Evolutionary conservation across 2,797 vertebrate species (phyloP), one percentile per base, ranked within the genome.

Genomic region (Paramormyrops hopkinsi): DNA sequence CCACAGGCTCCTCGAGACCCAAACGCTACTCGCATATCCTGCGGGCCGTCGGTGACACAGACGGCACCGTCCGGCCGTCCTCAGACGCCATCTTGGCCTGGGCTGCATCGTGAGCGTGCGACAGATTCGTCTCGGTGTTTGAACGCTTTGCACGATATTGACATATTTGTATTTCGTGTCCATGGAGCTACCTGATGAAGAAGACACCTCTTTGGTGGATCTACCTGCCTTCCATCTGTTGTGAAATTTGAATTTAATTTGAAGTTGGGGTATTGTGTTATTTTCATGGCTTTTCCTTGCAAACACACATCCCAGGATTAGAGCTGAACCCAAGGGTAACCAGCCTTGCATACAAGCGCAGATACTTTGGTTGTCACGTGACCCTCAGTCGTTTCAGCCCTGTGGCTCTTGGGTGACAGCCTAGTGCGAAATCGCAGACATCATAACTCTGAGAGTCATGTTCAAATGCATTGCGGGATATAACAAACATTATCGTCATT

Each of bases 111-210:
- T 14, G 3, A n/a, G 44, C 22, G 3, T 8, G 22, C 79, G 7
- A 33, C 44, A 41, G 59, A 17, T 53, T 37, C 12, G 2, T 1
- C 89, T 92, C 88, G 56, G 1, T 86, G 87, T 90, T 84, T 29
- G 8, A 50, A 25, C 82, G 9, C 22, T 84, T 84, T 84, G 25
- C 48, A 4, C 22, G 4, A 84, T n/a, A 48, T 84, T 9, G 82
- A 84, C 9, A 14, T 29, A 29, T 84, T 84, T 84, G 19, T 50
- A 84, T 48, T 51, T 50, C 2, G 8, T 44, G 22, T 91, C 96
- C 95, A 95, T 96, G 95, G 93, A 89, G 92, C 95, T 96, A 95
- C 95, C 96, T 95, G 94, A 95, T 94, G 50, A 90, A 92, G 89
- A 90, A 88, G 88, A 90, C 92, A 92, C 89, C 92, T 92, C 82